Evolutionary conservation across 2,888 invertebrate genomes (phyloP).

Genomic region (Gisinianus flammeolus): DNA sequence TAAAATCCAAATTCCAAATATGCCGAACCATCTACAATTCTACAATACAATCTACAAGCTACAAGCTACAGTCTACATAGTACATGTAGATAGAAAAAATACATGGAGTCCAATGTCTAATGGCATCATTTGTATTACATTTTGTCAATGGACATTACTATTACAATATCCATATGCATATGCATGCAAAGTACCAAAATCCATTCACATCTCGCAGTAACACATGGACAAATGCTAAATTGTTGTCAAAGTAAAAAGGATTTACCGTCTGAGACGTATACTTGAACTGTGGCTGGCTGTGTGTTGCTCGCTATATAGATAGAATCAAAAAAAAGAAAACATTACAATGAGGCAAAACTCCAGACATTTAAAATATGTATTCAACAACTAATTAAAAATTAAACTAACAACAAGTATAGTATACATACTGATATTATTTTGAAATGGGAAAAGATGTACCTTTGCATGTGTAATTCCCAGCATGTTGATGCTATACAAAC

Average conservation of each 20-base stretch:
- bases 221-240: not conserved
- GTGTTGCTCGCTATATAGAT: slow-evolving; percentile 89
- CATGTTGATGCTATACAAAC: slow-evolving; percentile 57
- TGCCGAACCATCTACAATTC: too few species aligned
- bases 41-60: too few species aligned
- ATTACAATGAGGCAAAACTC: not conserved
- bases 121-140: too few species aligned
- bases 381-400: not conserved
- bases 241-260: not conserved
- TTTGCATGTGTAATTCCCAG: slow-evolving; percentile 8
- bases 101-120: not conserved
- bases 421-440: too few species aligned
- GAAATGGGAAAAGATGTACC: too few species aligned
- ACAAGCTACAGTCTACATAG: too few species aligned
- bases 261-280: slow-evolving; percentile 87
- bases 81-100: not conserved
- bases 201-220: not conserved
- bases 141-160: too few species aligned
- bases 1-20: too few species aligned
- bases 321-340: slow-evolving; percentile 73
- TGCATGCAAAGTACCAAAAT: too few species aligned
- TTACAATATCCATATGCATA: not conserved
- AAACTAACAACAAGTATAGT: too few species aligned
- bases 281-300: slow-evolving; percentile 85
- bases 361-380: not conserved